Base-by-base conservation (phyloP, 2,888 invertebrate genomes). In the Campoplex nolae region DNA sequence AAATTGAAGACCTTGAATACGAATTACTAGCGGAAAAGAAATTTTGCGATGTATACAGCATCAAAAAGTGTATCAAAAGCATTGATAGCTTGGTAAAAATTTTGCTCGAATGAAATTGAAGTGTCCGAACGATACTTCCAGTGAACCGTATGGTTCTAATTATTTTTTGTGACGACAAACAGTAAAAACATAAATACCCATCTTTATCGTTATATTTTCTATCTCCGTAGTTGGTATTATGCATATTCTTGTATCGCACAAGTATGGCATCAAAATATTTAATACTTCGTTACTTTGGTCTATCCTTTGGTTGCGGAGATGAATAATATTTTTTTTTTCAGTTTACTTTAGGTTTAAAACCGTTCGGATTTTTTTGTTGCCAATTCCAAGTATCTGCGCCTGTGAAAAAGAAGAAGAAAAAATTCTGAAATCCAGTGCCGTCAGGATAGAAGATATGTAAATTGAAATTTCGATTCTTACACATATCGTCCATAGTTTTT, bases 331-430 rank as follows among this genome's bases (percentile, higher is more conserved):
- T 48, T 45, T 56, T 74, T 32, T 74, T 32, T 38, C 9, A 82
- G 75, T 65, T 82, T 38, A 48, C 62, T 65, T 73, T 38, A 23
- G 85, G 67, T 77, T 88, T 93, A 68, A 93, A 98, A 0, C 98
- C 98, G 86, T 97, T 95, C 1, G 98, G 98, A 95, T 98, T 97
- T 78, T 95, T 95, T 76, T 96, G 96, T 94, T 98, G 98, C 98
- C 98, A 98, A 78, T 96, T 96, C 98, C 98, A 98, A 0, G 97
- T 96, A 93, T 98, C 98, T 13, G 93, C 94, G 93, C 96, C 96
- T 95, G 92, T 13, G 91, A 42, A 42, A 42, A 8, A 92, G 62
- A 56, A 92, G 65, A 56, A 78, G 62, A 11, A 48, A 71, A 71
- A 62, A 35, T 38, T 4, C 18, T 48, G 78, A 1, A 56, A 13